Percentiles rank a stretch among this genome's conserved stretches.
Conservation (phyloP, 2,888 invertebrate genomes). For the Vandiemenella viatica region DNA sequence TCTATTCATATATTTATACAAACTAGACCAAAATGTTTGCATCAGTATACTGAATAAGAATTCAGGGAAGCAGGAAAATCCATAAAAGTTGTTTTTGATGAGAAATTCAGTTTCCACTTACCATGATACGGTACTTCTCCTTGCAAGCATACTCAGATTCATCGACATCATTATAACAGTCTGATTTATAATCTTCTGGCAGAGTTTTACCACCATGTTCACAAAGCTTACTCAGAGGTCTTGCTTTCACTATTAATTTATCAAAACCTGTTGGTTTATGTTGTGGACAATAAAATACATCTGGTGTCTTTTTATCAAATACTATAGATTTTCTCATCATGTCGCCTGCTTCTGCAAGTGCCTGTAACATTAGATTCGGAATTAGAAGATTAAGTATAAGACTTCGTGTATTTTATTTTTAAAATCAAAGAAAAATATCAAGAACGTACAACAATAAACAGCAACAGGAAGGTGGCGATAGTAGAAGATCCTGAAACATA, state of each 20-base stretch:
- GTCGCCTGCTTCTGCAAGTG: constrained; percentile 37
- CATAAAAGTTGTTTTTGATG: too few species aligned
- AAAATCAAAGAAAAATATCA: too few species aligned
- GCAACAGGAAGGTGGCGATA: too few species aligned
- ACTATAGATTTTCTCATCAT: constrained; percentile 65
- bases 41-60: too few species aligned
- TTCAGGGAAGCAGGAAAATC: too few species aligned
- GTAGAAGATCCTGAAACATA: too few species aligned
- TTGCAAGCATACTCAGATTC: constrained; percentile 66
- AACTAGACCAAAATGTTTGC: too few species aligned
- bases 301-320: constrained; percentile 62
- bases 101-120: constrained; percentile 32
- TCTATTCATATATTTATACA: too few species aligned
- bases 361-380: too few species aligned
- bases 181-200: constrained; percentile 58
- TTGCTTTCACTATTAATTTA: constrained; percentile 53
- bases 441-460: too few species aligned
- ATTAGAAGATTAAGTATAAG: too few species aligned
- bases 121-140: constrained; percentile 66
- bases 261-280: constrained; percentile 61
- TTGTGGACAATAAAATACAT: constrained; percentile 64
- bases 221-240: constrained; percentile 53
- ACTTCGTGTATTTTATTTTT: too few species aligned
- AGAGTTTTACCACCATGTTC: constrained; percentile 54
- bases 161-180: constrained; percentile 66